Evolutionary conservation across 2,113 vertebrate genomes (phyloP).

Genomic region (Globicephala melas): DNA sequence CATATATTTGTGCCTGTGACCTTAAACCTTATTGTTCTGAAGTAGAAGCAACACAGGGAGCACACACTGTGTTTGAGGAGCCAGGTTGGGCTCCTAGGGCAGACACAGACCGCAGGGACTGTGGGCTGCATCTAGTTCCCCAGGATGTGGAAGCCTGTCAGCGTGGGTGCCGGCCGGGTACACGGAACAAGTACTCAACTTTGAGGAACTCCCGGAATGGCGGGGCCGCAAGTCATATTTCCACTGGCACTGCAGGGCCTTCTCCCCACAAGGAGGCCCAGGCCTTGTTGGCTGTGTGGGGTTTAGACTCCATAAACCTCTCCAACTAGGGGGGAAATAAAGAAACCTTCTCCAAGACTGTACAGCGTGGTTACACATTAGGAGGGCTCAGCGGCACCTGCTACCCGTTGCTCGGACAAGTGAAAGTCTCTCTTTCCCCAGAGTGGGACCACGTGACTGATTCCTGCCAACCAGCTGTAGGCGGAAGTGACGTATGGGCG

Average conservation of each 20-base stretch:
- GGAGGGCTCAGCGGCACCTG: not conserved
- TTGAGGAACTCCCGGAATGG: not conserved
- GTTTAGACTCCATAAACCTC: not conserved
- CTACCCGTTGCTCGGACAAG: not conserved
- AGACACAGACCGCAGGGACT: fast-evolving
- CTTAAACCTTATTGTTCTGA: not conserved
- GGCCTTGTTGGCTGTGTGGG: too few relatives aligned
- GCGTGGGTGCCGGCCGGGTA: fast-evolving
- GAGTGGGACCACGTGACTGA: not conserved
- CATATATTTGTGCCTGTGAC: too few relatives aligned
- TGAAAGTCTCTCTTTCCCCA: not conserved
- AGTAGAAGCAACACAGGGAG: not conserved
- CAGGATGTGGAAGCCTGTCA: not conserved
- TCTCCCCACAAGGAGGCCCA: not conserved
- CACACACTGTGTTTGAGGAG: not conserved
- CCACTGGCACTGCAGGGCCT: not conserved
- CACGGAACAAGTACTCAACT: fast-evolving
- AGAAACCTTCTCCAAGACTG: not conserved
- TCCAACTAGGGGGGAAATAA: not conserved
- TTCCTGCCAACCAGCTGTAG: not conserved
- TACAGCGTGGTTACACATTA: not conserved
- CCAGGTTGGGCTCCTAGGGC: not conserved
- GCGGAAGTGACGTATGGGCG: fast-evolving
- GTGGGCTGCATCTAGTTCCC: fast-evolving
- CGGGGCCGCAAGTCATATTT: too few relatives aligned